Percentiles rank a stretch among this genome's conserved stretches.
phyloP scores from a whole-genome alignment of 2,113 vertebrate genomes.

The Procavia capensis region DNA sequence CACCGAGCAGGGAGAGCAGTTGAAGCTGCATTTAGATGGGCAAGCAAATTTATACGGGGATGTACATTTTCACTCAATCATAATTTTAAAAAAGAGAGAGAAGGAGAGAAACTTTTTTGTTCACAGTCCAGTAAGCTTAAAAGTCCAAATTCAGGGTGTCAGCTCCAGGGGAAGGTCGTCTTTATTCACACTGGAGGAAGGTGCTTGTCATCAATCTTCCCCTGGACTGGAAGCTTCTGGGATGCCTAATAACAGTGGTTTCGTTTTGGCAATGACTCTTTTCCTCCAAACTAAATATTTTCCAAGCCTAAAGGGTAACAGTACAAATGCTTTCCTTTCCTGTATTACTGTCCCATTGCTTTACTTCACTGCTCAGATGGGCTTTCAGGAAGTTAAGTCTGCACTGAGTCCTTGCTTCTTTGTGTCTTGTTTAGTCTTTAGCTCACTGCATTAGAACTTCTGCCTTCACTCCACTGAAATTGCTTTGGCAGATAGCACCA shows the following conservation, averaged over 20 bases:
- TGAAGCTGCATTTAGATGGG: too few relatives aligned
- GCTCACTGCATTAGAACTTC: neutral
- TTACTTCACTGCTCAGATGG: neutral
- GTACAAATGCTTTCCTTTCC: neutral
- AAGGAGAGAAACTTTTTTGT: too few relatives aligned
- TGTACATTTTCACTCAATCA: too few relatives aligned
- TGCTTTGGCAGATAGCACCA: constrained; percentile 36
- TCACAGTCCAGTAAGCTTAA: too few relatives aligned
- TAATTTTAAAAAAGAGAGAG: too few relatives aligned
- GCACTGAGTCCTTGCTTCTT: neutral
- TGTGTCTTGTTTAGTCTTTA: neutral
- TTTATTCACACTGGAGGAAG: too few relatives aligned
- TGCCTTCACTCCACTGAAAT: constrained; percentile 5
- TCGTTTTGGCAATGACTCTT: neutral
- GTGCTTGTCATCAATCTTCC: too few relatives aligned
- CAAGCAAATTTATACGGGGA: too few relatives aligned
- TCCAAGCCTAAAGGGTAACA: neutral
- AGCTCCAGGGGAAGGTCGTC: too few relatives aligned
- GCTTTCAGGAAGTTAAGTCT: neutral
- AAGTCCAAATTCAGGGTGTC: too few relatives aligned
- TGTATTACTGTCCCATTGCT: accelerated
- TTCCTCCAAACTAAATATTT: neutral
- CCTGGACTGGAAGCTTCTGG: too few relatives aligned
- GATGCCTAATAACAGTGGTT: neutral
- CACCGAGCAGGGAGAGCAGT: too few relatives aligned